Conservation (phyloP, 2,113 vertebrate species). For the Serilophus lunatus region DNA sequence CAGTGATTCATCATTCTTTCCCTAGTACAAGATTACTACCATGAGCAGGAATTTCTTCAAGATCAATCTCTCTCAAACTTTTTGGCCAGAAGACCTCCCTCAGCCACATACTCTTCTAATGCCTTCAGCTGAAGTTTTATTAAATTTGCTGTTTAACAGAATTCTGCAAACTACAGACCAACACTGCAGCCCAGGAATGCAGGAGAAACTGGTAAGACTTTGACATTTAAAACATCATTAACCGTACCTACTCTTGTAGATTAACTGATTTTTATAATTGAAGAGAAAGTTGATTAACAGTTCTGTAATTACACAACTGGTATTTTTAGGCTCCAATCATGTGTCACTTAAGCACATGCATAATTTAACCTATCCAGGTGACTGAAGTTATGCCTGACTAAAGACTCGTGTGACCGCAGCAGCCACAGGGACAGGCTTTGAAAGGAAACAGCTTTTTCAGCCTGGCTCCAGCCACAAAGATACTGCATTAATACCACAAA, state of each 20-base stretch:
- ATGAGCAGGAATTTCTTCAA: not conserved
- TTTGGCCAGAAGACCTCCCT: not conserved
- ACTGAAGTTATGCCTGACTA: not conserved
- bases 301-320: conserved; percentile 29
- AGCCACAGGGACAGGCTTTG: not conserved
- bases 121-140: not conserved
- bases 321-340: conserved; percentile 38
- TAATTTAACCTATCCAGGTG: conserved; percentile 17
- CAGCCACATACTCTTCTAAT: not conserved
- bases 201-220: not conserved
- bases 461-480: not conserved
- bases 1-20: not conserved
- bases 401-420: not conserved
- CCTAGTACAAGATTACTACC: not conserved
- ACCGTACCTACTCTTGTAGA: not conserved
- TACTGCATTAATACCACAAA: not conserved
- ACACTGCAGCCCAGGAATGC: not conserved
- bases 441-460: not conserved
- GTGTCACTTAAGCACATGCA: not conserved
- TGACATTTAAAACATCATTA: conserved; percentile 9
- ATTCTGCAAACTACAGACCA: not conserved
- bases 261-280: conserved; percentile 33
- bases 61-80: not conserved
- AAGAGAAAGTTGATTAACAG: conserved; percentile 45
- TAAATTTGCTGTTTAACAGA: not conserved